These are phyloP conservation scores for Falco columbarius DNA, from an alignment of 2,797 vertebrate species.

Conservation along the genomic window DNA sequence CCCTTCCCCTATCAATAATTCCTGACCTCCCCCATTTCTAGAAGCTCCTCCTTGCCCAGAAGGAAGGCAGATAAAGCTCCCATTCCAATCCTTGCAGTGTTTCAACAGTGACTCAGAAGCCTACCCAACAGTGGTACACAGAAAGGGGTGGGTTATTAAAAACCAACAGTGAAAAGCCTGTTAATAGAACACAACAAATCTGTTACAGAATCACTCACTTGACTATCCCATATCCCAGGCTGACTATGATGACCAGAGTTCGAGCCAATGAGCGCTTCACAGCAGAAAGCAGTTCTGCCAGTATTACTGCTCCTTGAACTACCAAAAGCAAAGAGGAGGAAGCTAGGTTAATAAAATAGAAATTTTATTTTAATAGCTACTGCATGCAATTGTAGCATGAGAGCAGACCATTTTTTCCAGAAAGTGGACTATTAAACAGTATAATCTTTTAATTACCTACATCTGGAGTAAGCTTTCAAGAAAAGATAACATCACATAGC, in stretches of 20 bases:
- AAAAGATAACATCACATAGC: not conserved
- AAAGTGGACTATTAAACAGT: not conserved
- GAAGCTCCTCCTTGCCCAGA: not conserved
- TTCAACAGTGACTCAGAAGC: not conserved
- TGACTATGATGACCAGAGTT: constrained; percentile 94
- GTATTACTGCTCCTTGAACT: constrained; percentile 91
- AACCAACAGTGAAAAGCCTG: not conserved
- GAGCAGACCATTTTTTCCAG: not conserved
- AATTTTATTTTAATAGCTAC: not conserved
- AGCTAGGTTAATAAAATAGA: not conserved
- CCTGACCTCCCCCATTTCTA: not conserved
- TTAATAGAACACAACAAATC: not conserved
- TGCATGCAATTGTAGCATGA: not conserved
- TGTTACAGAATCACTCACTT: constrained; percentile 80
- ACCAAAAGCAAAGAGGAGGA: constrained; percentile 11
- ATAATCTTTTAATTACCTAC: not conserved
- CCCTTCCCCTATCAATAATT: not conserved
- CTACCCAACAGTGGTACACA: not conserved
- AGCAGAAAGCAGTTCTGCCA: constrained; percentile 93
- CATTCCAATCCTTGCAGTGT: not conserved
- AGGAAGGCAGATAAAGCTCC: not conserved
- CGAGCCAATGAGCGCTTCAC: constrained; percentile 93
- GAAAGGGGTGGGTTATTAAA: not conserved
- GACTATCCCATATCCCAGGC: constrained; percentile 94
- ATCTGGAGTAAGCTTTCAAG: not conserved